Conservation (phyloP, 2,113 vertebrate genomes). For the Acrocephalus kingi region DNA sequence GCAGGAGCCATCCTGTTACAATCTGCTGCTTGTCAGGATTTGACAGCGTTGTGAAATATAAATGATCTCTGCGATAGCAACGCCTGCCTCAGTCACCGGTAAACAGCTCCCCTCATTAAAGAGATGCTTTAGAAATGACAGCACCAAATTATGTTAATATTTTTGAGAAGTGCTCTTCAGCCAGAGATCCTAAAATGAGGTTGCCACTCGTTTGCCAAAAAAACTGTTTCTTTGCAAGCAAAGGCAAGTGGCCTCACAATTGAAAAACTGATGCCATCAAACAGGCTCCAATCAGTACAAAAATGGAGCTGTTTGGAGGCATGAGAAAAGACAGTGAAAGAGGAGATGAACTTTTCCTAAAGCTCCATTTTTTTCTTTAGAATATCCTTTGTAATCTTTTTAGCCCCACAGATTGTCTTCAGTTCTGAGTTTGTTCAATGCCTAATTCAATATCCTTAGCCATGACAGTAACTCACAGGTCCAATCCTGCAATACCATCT, state of each 20-base stretch:
- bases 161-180: neutral
- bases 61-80: conserved; percentile 59
- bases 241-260: neutral
- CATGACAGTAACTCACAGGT: conserved; percentile 21
- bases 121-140: conserved; percentile 62
- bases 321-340: neutral
- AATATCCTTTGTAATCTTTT: neutral
- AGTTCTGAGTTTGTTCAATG: neutral
- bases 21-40: conserved; percentile 68
- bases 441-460: conserved; percentile 12
- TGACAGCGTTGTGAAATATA: conserved; percentile 70
- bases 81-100: conserved; percentile 33
- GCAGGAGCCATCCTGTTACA: conserved; percentile 51
- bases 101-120: conserved; percentile 62
- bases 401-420: neutral
- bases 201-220: neutral
- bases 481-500: neutral
- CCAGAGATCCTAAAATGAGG: neutral
- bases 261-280: neutral
- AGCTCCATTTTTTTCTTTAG: neutral
- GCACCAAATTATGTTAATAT: conserved; percentile 55
- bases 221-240: neutral
- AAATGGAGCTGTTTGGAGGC: neutral
- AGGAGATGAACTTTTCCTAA: neutral
- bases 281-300: neutral